Evolutionary conservation across 2,797 vertebrate species (phyloP).

Genomic region (Prunella strophiata): DNA sequence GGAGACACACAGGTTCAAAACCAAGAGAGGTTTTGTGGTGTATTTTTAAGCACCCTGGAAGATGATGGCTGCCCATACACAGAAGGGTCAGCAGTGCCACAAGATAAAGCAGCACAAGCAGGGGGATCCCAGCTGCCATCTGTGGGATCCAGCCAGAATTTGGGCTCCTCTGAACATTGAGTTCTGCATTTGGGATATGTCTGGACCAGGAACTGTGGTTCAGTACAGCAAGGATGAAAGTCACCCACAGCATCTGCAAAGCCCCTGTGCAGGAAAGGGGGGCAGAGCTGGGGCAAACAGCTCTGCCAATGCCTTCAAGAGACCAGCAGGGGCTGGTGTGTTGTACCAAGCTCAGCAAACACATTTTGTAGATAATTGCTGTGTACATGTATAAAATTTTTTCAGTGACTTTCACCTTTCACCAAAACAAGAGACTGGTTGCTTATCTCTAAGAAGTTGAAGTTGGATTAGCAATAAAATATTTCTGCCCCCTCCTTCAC

Average conservation of each 20-base stretch:
- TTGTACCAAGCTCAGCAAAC: background rate
- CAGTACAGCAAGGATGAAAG: background rate
- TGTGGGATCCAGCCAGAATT: background rate
- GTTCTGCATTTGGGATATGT: background rate
- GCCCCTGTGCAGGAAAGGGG: background rate
- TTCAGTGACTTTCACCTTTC: background rate
- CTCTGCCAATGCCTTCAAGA: background rate
- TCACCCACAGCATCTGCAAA: background rate
- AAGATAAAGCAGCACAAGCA: fast-evolving
- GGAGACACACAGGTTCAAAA: background rate
- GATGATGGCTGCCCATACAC: background rate
- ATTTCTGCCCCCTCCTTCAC: constrained; percentile 6
- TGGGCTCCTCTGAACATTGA: background rate
- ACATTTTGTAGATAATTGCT: background rate
- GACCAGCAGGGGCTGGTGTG: background rate
- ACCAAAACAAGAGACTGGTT: background rate
- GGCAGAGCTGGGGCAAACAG: background rate
- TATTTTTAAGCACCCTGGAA: background rate
- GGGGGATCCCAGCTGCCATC: background rate
- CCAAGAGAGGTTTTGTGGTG: background rate
- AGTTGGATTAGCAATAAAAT: constrained; percentile 31
- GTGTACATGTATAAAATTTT: background rate
- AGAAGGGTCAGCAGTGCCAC: background rate
- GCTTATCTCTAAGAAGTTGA: constrained; percentile 43
- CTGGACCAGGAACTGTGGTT: background rate